phyloP scores from a whole-genome alignment of 2,888 invertebrate species.

The Agrochola lota region DNA sequence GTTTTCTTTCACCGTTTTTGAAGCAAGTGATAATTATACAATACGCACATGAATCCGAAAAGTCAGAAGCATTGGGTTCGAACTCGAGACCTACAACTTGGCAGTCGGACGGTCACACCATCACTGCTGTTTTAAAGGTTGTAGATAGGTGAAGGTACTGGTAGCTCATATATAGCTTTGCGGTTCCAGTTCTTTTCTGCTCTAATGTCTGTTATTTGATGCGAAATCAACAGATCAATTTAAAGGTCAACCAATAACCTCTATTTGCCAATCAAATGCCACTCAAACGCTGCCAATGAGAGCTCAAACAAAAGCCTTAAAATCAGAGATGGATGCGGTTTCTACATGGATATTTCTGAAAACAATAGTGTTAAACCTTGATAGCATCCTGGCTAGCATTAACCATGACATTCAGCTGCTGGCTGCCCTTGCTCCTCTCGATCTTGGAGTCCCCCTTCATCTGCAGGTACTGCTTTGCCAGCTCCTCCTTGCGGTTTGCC shows the following conservation, averaged over 20 bases:
- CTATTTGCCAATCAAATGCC: not conserved
- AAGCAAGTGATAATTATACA: too few species aligned
- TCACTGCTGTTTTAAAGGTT: too few species aligned
- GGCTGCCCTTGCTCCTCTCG: constrained; percentile 86
- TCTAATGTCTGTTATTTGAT: too few species aligned
- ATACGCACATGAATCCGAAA: too few species aligned
- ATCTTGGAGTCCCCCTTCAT: constrained; percentile 90
- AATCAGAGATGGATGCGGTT: not conserved
- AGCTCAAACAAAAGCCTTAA: constrained; percentile 14
- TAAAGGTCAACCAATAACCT: constrained; percentile 7
- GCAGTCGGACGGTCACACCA: too few species aligned
- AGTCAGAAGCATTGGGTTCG: too few species aligned
- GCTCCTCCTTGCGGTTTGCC: constrained; percentile 84
- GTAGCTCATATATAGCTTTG: not conserved
- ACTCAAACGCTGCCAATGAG: not conserved
- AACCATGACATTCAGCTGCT: constrained; percentile 91
- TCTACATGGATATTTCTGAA: constrained; percentile 1
- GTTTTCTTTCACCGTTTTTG: too few species aligned
- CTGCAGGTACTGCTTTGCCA: constrained; percentile 85
- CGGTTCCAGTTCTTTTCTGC: not conserved
- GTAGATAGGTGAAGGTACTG: too few species aligned
- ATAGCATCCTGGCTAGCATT: constrained; percentile 91
- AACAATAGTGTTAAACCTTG: constrained; percentile 77
- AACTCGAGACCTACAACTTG: too few species aligned
- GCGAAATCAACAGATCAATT: not conserved